Evolutionary conservation across 1,140 invertebrate genomes (phyloP).

Genomic region (Proctacanthus coquilletti): DNA sequence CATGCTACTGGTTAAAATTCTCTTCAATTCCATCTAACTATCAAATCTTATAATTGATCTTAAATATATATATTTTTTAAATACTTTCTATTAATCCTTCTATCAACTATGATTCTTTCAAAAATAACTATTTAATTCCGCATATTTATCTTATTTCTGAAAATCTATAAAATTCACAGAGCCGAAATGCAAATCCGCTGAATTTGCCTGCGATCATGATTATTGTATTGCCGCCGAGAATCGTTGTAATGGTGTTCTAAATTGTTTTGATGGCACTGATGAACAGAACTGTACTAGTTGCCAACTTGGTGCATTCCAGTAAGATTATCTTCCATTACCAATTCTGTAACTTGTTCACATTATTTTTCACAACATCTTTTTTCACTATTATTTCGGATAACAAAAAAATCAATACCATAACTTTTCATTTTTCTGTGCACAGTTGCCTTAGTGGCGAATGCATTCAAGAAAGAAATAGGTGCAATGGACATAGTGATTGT

Average conservation of each 20-base stretch:
- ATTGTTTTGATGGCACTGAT: conserved; percentile 61
- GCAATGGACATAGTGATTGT: conserved; percentile 55
- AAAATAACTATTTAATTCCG: no score
- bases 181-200: conserved; percentile 17
- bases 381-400: neutral
- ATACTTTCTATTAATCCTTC: no score
- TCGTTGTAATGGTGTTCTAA: conserved; percentile 56
- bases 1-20: no score
- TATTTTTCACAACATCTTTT: conserved; percentile 2
- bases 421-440: conserved; percentile 4
- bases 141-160: no score
- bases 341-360: neutral
- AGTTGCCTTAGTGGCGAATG: conserved; percentile 30
- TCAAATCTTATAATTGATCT: no score
- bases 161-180: conserved; percentile 17
- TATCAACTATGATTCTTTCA: no score
- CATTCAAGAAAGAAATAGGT: conserved; percentile 34
- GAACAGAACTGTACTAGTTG: conserved; percentile 44
- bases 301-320: conserved; percentile 24
- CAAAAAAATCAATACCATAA: conserved; percentile 1
- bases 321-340: conserved; percentile 15
- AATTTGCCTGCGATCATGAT: conserved; percentile 37
- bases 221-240: conserved; percentile 52
- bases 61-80: no score
- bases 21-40: no score